These are phyloP conservation scores for Pimpla rufipes DNA, from an alignment of 2,888 invertebrate genomes.

Conservation along the genomic window DNA sequence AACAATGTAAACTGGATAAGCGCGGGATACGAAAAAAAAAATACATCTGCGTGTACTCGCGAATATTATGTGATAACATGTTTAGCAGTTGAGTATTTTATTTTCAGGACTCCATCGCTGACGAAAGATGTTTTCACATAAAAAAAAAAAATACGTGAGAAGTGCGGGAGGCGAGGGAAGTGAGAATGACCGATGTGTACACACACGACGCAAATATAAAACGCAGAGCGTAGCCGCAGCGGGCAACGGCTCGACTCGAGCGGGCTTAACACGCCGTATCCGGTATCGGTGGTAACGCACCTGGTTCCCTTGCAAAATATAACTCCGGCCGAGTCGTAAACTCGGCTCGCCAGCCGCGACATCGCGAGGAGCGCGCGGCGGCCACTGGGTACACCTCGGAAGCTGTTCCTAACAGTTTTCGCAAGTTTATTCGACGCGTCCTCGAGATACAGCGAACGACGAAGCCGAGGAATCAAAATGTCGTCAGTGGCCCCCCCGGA, in stretches of 20 bases:
- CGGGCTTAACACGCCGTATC: conserved; percentile 45
- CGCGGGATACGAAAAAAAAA: no score
- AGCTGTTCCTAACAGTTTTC: neutral
- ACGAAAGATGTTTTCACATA: no score
- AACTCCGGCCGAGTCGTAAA: conserved; percentile 52
- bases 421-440: neutral
- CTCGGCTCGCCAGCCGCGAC: conserved; percentile 28
- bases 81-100: no score
- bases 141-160: no score
- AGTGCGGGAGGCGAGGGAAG: neutral
- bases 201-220: neutral
- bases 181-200: conserved; percentile 5
- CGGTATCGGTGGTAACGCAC: conserved; percentile 62
- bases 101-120: no score
- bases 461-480: neutral
- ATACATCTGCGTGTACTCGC: no score
- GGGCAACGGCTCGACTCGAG: conserved; percentile 5
- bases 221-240: neutral
- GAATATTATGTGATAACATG: no score
- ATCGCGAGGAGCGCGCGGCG: neutral
- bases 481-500: neutral
- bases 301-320: conserved; percentile 59
- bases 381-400: neutral
- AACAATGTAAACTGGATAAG: no score
- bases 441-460: neutral